Evolutionary conservation across 2,888 invertebrate genomes (phyloP), one percentile per base, ranked within the genome.

Genomic region (Aphidius colemani): DNA sequence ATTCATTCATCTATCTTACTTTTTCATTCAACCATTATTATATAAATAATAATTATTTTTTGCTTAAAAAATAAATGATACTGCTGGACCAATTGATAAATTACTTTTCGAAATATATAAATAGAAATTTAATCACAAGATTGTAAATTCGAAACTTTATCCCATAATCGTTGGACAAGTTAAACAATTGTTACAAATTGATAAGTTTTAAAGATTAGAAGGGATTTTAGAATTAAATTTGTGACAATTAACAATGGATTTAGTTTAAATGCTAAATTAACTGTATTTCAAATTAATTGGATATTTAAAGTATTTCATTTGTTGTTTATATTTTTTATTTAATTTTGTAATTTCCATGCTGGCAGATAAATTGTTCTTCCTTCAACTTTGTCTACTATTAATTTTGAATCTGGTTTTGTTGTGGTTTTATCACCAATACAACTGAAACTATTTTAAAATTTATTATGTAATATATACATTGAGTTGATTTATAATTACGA

Each of bases 351-450:
- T 51, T 50, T 64, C 49, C 61, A 56, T 10, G 59, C 61, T 7
- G 64, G 59, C 55, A 48, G 44, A 49, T 62, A 67, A 10, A n/a
- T 43, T 61, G 10, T 50, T 41, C 56, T 51, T 45, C 13, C 40
- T 45, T 46, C 30, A 30, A 10, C 11, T 51, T 61, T 51, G n/a
- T 13, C 55, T 46, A 53, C 59, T 39, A 66, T 39, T 50, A 66
- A 66, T 59, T 59, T 59, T 43, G 93, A 91, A 85, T 97, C 96
- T 1, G 89, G 91, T 66, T 86, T 81, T 0, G 96, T 96, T 80
- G 95, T 94, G 49, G 87, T 85, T 66, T 86, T 86, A 78, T 91
- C 91, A 58, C 96, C 97, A 72, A 97, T 85, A 41, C 96, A 97
- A 0, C 96, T 96, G 79, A 92, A 96, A 49, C 90, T 90, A 82